Conservation (phyloP, 2,113 vertebrate species). For the Heterotis niloticus region DNA sequence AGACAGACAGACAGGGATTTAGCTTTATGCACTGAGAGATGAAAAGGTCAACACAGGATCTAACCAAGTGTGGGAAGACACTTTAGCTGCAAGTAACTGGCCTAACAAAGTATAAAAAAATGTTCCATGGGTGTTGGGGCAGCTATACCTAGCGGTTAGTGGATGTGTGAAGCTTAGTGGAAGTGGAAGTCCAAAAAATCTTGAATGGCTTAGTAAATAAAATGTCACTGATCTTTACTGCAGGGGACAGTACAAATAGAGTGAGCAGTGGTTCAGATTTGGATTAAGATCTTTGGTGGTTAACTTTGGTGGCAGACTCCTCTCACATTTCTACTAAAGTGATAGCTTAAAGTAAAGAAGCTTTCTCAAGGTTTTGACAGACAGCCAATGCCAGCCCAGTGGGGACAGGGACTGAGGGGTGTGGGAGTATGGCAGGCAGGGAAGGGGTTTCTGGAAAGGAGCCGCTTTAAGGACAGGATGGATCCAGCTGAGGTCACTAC, state of each 20-base stretch:
- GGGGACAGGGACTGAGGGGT: background rate
- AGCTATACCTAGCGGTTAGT: too few species aligned
- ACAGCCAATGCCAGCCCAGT: conserved; percentile 16
- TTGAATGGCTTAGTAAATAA: too few species aligned
- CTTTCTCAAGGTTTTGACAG: conserved; percentile 25
- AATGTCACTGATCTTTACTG: background rate
- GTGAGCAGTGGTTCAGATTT: background rate
- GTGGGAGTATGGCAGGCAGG: background rate
- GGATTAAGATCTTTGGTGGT: conserved; percentile 23
- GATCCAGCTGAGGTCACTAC: background rate
- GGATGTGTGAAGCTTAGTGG: too few species aligned
- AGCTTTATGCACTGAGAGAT: too few species aligned
- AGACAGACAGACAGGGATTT: too few species aligned
- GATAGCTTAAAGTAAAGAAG: conserved; percentile 22
- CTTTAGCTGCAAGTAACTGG: too few species aligned
- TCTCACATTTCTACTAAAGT: conserved; percentile 17
- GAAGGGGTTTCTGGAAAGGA: background rate
- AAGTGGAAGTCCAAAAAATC: too few species aligned
- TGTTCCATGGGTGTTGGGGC: too few species aligned
- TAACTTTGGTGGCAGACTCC: conserved; percentile 20
- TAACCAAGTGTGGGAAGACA: too few species aligned
- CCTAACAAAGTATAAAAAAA: too few species aligned
- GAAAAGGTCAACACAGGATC: too few species aligned
- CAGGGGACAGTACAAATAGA: background rate
- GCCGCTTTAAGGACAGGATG: background rate